Percentiles rank a stretch among this genome's conserved stretches.
These are phyloP conservation scores for Crotalus tigris DNA, from an alignment of 2,113 vertebrate genomes.

Conservation along the genomic window DNA sequence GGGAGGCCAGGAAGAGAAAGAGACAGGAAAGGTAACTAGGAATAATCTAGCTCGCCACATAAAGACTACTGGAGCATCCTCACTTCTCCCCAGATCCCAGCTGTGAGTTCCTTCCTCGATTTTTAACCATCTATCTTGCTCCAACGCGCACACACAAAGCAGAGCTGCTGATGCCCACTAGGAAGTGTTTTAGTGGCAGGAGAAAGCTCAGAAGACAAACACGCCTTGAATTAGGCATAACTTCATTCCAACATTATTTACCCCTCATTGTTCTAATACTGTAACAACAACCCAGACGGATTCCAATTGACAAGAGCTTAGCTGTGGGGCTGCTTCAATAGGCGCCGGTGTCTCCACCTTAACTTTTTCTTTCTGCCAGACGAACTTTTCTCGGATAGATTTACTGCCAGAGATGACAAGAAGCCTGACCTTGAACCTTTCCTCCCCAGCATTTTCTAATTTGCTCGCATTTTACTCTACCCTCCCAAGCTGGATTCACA, in stretches of 20 bases:
- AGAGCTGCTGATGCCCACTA: too few relatives aligned
- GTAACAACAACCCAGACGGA: not conserved
- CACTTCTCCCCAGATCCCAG: conserved; percentile 16
- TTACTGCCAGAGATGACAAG: conserved; percentile 3
- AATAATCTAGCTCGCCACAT: conserved; percentile 44
- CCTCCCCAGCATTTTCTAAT: not conserved
- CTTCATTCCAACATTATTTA: not conserved
- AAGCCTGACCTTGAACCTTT: not conserved
- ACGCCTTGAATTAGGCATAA: not conserved
- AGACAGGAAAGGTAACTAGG: conserved; percentile 40
- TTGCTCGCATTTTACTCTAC: not conserved
- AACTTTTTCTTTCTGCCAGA: conserved; percentile 8
- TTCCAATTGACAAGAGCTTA: not conserved
- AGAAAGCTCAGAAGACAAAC: not conserved
- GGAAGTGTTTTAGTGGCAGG: not conserved
- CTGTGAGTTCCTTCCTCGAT: not conserved
- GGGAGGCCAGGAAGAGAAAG: not conserved
- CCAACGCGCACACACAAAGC: not conserved
- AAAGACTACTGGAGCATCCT: conserved; percentile 38
- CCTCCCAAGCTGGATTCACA: not conserved
- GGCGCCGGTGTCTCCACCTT: not conserved
- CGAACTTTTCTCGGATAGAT: conserved; percentile 44
- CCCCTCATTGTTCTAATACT: not conserved
- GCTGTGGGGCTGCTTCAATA: not conserved
- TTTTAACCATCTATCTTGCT: not conserved